A percentile compares a stretch with the other conserved stretches of the same genome.
Conservation (phyloP, 2,888 invertebrate genomes). For the Cheilosia impressa region DNA sequence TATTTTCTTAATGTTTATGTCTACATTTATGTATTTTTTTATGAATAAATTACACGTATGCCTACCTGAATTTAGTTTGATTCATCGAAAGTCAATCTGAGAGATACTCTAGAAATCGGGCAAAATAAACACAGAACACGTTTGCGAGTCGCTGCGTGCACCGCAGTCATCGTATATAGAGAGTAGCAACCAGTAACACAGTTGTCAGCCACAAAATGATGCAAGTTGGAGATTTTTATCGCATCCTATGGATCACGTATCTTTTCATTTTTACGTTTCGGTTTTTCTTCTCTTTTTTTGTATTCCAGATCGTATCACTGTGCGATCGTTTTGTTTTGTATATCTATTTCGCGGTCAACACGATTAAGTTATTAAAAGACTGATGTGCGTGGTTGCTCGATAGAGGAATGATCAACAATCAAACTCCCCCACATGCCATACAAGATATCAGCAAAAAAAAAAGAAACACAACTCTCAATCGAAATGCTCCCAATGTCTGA, state of each 20-base stretch:
- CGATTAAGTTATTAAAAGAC: slow-evolving; percentile 68
- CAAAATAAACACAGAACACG: slow-evolving; percentile 56
- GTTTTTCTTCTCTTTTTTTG: slow-evolving; percentile 14
- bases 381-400: slow-evolving; percentile 51
- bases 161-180: slow-evolving; percentile 1
- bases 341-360: slow-evolving; percentile 69
- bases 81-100: slow-evolving; percentile 72
- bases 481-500: too few species aligned
- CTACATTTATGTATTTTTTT: slow-evolving; percentile 36
- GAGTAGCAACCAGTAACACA: slow-evolving; percentile 70
- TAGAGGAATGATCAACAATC: slow-evolving; percentile 1
- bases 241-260: slow-evolving; percentile 66
- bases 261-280: slow-evolving; percentile 44
- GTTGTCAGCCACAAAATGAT: slow-evolving; percentile 72
- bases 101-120: slow-evolving; percentile 62
- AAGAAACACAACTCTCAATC: too few species aligned
- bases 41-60: slow-evolving; percentile 72
- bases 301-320: slow-evolving; percentile 51
- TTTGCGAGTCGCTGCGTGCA: slow-evolving; percentile 28
- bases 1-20: slow-evolving; percentile 37
- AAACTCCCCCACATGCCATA: slow-evolving; percentile 45
- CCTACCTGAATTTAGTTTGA: slow-evolving; percentile 74
- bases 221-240: slow-evolving; percentile 72
- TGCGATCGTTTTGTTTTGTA: slow-evolving; percentile 51
- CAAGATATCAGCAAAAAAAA: too few species aligned